A percentile compares a stretch with the other conserved stretches of the same genome.
Evolutionary conservation across 2,888 invertebrate genomes (phyloP).

Genomic region (Xylota segnis): DNA sequence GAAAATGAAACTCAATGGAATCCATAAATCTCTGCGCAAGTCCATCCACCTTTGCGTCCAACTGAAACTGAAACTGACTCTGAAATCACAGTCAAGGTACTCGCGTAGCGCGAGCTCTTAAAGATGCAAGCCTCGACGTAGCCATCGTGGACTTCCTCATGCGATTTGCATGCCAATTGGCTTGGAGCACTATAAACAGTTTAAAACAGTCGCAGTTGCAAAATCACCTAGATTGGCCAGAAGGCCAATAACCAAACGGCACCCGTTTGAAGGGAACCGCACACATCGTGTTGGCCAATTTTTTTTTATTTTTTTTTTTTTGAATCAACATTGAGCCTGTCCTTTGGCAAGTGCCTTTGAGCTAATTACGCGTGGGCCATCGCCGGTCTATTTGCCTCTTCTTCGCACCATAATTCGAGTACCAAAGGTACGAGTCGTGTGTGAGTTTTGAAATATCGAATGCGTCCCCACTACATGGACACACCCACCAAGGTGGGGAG

Average conservation of each 20-base stretch:
- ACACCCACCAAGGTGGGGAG: constrained; percentile 60
- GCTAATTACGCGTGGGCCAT: constrained; percentile 61
- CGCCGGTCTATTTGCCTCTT: constrained; percentile 5
- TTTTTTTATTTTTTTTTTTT: background rate
- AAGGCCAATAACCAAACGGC: constrained; percentile 55
- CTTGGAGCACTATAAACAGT: constrained; percentile 19
- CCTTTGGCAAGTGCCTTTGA: constrained; percentile 69
- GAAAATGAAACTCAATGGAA: constrained; percentile 31
- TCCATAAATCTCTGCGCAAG: constrained; percentile 33
- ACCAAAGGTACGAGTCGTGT: background rate
- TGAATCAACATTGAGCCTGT: constrained; percentile 59
- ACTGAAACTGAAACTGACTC: background rate
- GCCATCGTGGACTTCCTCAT: constrained; percentile 56
- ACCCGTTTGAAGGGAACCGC: constrained; percentile 55
- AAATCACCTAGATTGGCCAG: constrained; percentile 58
- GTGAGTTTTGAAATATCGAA: constrained; percentile 2
- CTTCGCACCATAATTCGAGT: constrained; percentile 18
- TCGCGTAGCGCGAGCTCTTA: constrained; percentile 7
- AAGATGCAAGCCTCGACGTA: constrained; percentile 66
- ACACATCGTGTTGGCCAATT: constrained; percentile 46
- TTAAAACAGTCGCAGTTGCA: constrained; percentile 57
- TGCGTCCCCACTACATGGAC: constrained; percentile 31
- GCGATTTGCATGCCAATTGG: constrained; percentile 68
- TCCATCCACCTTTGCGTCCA: constrained; percentile 47
- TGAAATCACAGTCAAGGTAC: constrained; percentile 69